A percentile compares a stretch with the other conserved stretches of the same genome.
These are phyloP conservation scores for Fregata magnificens DNA, from an alignment of 2,113 vertebrate genomes.

Conservation along the genomic window DNA sequence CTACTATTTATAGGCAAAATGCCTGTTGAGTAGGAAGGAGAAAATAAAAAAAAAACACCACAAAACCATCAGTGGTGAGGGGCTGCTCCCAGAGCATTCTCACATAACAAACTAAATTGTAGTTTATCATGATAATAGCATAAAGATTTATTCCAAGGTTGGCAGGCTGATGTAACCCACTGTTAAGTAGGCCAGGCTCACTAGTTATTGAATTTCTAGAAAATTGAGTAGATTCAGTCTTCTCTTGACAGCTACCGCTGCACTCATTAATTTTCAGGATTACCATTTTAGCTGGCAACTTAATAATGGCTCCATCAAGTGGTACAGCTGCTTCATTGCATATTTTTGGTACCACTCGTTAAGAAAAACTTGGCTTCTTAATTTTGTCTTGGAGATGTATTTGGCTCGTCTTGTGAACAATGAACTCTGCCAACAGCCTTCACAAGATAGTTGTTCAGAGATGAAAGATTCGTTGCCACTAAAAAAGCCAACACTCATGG, in stretches of 20 bases:
- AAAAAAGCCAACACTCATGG: neutral
- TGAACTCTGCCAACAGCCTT: neutral
- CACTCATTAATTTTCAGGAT: neutral
- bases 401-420: neutral
- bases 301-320: constrained; percentile 11
- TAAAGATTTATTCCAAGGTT: neutral
- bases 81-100: neutral
- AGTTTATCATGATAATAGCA: neutral
- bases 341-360: neutral
- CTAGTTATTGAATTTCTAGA: neutral
- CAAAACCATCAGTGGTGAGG: neutral
- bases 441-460: neutral
- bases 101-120: neutral
- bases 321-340: neutral
- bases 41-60: neutral
- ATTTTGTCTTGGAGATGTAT: neutral
- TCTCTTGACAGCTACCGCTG: neutral
- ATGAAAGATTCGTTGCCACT: neutral
- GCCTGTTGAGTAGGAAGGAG: neutral
- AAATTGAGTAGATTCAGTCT: neutral
- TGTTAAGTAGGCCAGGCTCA: neutral
- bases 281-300: neutral
- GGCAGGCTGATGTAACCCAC: neutral
- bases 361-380: neutral
- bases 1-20: neutral